phyloP scores from a whole-genome alignment of 2,888 invertebrate genomes.

The Hirtodrosophila cameraria region DNA sequence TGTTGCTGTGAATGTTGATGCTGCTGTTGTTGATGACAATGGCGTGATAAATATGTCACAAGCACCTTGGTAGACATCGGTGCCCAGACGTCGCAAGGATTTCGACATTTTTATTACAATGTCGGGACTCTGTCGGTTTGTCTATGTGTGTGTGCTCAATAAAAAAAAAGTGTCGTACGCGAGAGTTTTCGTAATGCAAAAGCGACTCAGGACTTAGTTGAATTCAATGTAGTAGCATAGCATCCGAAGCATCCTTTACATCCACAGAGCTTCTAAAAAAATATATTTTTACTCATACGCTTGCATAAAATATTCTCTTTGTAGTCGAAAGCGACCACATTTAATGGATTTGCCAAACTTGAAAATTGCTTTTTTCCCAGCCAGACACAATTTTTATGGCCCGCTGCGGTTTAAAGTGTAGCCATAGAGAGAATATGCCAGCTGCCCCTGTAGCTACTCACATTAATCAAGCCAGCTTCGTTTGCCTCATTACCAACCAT shows the following conservation, averaged over 20 bases:
- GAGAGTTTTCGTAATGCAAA: conserved; percentile 59
- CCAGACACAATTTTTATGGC: conserved; percentile 54
- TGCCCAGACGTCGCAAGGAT: conserved; percentile 44
- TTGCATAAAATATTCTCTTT: conserved; percentile 66
- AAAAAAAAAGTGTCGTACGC: conserved; percentile 41
- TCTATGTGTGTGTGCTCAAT: conserved; percentile 28
- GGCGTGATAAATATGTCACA: conserved; percentile 63
- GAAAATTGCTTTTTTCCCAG: conserved; percentile 56
- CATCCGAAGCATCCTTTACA: too few species aligned
- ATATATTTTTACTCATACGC: conserved; percentile 63
- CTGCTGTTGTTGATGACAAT: conserved; percentile 39
- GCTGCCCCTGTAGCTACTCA: conserved; percentile 32
- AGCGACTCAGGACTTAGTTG: conserved; percentile 20
- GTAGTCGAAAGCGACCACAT: conserved; percentile 58
- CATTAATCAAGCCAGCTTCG: conserved; percentile 54
- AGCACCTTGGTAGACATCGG: conserved; percentile 53
- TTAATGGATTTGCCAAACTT: conserved; percentile 66
- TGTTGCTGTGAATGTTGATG: conserved; percentile 15
- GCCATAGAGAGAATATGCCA: not conserved
- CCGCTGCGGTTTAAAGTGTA: conserved; percentile 45
- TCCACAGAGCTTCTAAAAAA: conserved; percentile 55
- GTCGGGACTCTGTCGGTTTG: conserved; percentile 34
- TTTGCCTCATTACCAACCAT: conserved; percentile 49
- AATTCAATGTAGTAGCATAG: conserved; percentile 19
- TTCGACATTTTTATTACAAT: conserved; percentile 68